Evolutionary conservation across 2,113 vertebrate species (phyloP).

Genomic region (Calidris pygmaea): DNA sequence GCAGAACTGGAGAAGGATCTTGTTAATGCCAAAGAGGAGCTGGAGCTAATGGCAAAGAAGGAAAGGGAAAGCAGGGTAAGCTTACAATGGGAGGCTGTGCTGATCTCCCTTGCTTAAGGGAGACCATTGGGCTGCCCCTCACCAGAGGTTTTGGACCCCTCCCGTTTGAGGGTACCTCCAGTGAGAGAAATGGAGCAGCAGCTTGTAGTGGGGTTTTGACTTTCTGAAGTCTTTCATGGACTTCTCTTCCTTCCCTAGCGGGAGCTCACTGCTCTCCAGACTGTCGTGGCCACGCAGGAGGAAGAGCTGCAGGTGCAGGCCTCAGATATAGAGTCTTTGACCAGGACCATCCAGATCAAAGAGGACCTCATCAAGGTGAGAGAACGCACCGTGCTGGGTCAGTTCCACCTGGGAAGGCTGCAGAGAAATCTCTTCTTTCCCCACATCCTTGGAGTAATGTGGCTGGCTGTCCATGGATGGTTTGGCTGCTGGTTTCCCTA

Average conservation of each 20-base stretch:
- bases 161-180: neutral
- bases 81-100: neutral
- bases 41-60: slow-evolving; percentile 81
- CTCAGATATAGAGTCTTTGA: slow-evolving; percentile 79
- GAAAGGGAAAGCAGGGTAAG: slow-evolving; percentile 84
- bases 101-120: neutral
- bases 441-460: neutral
- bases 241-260: slow-evolving; percentile 66
- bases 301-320: slow-evolving; percentile 81
- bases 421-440: neutral
- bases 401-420: neutral
- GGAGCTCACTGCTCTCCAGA: slow-evolving; percentile 83
- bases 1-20: slow-evolving; percentile 77
- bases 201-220: neutral
- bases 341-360: slow-evolving; percentile 81
- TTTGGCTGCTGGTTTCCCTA: neutral
- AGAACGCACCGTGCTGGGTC: rapidly evolving
- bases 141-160: neutral
- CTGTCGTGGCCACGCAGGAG: slow-evolving; percentile 72
- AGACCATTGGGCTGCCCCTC: neutral
- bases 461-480: neutral
- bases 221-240: neutral
- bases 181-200: neutral
- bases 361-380: slow-evolving; percentile 88
- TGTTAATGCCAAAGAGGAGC: slow-evolving; percentile 81